Conservation (phyloP, 2,797 vertebrate genomes). For the Vespertilio murinus region DNA sequence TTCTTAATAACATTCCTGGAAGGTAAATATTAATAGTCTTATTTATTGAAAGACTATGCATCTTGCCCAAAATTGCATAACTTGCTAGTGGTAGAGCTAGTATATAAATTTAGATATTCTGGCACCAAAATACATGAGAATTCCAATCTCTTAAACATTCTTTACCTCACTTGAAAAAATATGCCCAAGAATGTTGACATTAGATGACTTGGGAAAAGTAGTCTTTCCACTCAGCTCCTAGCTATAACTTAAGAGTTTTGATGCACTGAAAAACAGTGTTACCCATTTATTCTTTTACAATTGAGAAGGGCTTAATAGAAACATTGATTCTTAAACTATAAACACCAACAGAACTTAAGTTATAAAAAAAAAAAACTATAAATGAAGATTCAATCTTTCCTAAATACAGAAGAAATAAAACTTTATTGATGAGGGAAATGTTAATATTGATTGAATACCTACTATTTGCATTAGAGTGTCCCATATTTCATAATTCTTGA, state of each 20-base stretch:
- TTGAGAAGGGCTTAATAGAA: neutral
- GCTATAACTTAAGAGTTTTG: neutral
- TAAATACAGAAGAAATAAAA: neutral
- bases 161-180: neutral
- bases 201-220: neutral
- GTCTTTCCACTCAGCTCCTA: neutral
- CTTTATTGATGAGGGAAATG: neutral
- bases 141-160: neutral
- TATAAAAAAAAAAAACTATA: neutral
- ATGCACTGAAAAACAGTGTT: slow-evolving; percentile 30
- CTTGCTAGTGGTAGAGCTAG: neutral
- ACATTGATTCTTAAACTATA: neutral
- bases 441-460: neutral
- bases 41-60: neutral
- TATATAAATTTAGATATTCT: neutral
- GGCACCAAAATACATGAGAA: neutral
- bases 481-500: neutral
- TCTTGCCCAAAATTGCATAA: neutral
- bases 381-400: neutral
- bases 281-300: neutral
- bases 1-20: neutral
- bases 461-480: neutral
- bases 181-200: neutral
- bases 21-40: neutral
- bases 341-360: slow-evolving; percentile 16